Evolutionary conservation across 2,113 vertebrate species (phyloP), one percentile per base, ranked within the genome.

Genomic region (Lipophrys pholis): DNA sequence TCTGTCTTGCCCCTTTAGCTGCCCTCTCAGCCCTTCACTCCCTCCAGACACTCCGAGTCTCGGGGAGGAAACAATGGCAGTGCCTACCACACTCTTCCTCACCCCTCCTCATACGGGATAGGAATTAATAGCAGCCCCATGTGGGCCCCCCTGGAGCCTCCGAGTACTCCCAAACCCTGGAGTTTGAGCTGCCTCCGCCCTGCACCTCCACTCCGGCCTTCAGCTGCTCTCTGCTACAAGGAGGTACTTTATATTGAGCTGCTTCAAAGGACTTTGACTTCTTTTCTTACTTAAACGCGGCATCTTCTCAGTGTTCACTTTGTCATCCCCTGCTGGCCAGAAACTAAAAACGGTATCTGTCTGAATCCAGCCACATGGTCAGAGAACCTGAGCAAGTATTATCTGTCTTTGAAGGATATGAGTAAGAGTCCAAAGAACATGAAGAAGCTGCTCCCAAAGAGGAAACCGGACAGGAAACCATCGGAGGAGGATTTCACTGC

Each of bases 401-500:
- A 6, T 50, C 6, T 11, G 48, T 36, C 16, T 61, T 70, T 58
- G 45, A 94, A 94, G 97, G 98, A 99, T 80, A 91, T 97, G 60
- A 99, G 95, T 82, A 99, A 92, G 92, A 99, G 98, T 82, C 98
- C 97, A 9, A 99, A 99, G 92, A 98, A 95, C 52, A 95, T 97
- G 95, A 99, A 98, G 87, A 99, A 99, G 79, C 93, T 99, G 75
- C 94, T 99, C n/a, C 97, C 97, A 0, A 99, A 98, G 71, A 95
- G 98, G 60, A 99, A 98, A 52, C 95, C 97, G 0, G 98, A 99
- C 76, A 91, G 98, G 87, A 99, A 99, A 85, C 95, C 97, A 0
- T 99, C 98, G 0, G 98, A 99, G 8, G 98, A 99, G 67, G 97
- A 99, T 81, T 97, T 98, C 82, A 93, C 94, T 10, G 81, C 95